These are phyloP conservation scores for Seladonia tumulorum DNA, from an alignment of 2,888 invertebrate genomes.

Conservation along the genomic window DNA sequence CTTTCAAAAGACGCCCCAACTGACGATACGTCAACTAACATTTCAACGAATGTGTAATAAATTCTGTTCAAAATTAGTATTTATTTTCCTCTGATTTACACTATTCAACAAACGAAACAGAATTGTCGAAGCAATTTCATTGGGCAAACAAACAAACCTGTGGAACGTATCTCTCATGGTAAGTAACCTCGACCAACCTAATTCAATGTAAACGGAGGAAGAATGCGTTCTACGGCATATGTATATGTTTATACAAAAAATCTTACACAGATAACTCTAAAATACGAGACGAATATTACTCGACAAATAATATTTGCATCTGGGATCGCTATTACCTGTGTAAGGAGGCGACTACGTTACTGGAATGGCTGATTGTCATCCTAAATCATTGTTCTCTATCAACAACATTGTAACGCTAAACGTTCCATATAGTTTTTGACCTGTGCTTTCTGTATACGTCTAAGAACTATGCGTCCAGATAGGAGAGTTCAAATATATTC, in stretches of 20 bases:
- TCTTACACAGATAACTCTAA: conserved; percentile 54
- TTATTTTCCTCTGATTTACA: not conserved
- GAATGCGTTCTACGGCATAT: conserved; percentile 20
- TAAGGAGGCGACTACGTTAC: conserved; percentile 35
- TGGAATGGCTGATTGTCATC: not conserved
- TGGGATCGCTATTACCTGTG: conserved; percentile 37
- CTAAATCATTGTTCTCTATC: conserved; percentile 11
- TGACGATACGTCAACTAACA: too few species aligned
- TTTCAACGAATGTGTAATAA: too few species aligned
- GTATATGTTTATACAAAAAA: conserved; percentile 7
- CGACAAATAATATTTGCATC: not conserved
- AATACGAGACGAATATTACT: not conserved
- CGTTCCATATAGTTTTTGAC: conserved; percentile 2
- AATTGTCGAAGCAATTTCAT: not conserved
- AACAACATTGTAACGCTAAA: not conserved
- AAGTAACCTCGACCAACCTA: conserved; percentile 3
- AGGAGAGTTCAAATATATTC: conserved; percentile 30
- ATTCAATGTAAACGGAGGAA: conserved; percentile 9
- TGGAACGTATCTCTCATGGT: not conserved
- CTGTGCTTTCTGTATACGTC: conserved; percentile 12
- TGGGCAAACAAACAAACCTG: conserved; percentile 61
- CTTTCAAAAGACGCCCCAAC: too few species aligned
- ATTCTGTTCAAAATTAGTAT: not conserved
- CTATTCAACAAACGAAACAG: not conserved
- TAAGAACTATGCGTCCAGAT: conserved; percentile 41